Conservation (phyloP, 2,113 vertebrate genomes). For the Amphilophus citrinellus region DNA sequence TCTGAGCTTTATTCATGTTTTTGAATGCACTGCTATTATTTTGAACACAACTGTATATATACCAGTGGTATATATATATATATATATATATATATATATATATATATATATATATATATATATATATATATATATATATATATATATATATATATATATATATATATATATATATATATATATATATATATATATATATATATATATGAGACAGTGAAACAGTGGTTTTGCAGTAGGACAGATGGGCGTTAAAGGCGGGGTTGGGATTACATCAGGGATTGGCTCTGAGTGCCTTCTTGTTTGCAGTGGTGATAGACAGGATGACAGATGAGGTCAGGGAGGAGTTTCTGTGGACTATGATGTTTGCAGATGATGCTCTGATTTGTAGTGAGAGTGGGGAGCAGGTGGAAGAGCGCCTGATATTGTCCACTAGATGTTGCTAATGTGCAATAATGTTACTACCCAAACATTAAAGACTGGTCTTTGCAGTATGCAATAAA, state of each 20-base stretch:
- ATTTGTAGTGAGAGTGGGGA: neutral
- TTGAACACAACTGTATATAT: too few relatives aligned
- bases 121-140: too few relatives aligned
- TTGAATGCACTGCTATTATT: too few relatives aligned
- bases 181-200: too few relatives aligned
- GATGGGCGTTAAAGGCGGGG: neutral
- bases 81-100: too few relatives aligned
- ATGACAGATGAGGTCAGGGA: neutral
- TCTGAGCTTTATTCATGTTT: too few relatives aligned
- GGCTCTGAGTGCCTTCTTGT: neutral
- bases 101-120: too few relatives aligned
- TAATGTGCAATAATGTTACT: neutral
- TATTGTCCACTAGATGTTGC: constrained; percentile 35
- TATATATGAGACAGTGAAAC: neutral
- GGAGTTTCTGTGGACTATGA: neutral
- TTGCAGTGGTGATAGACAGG: neutral
- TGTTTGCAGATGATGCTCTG: neutral
- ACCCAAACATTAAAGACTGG: neutral
- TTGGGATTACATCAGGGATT: neutral
- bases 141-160: too few relatives aligned
- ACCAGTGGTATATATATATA: too few relatives aligned
- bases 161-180: too few relatives aligned
- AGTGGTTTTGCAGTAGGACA: neutral
- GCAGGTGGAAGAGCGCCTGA: too few relatives aligned
- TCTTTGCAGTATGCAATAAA: neutral